A percentile compares a stretch with the other conserved stretches of the same genome.
phyloP scores from a whole-genome alignment of 2,113 vertebrate species.

The Antechinus stuartii region DNA sequence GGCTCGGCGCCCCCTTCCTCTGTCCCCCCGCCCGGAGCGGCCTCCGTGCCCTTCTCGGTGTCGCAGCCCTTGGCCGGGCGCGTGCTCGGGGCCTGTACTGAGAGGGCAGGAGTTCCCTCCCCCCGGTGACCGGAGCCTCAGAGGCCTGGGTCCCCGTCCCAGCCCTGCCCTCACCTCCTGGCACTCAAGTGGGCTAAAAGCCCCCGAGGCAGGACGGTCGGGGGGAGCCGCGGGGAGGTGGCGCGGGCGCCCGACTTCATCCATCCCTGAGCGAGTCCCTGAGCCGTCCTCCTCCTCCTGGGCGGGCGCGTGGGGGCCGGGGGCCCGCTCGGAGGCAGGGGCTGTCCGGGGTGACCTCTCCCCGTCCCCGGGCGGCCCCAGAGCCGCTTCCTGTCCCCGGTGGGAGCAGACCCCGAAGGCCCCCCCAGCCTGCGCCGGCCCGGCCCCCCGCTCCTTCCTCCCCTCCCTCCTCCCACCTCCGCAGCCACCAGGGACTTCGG shows the following conservation, averaged over 20 bases:
- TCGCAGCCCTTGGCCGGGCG: no score
- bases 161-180: not conserved
- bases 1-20: no score
- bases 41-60: no score
- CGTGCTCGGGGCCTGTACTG: not conserved
- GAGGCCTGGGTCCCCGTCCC: not conserved
- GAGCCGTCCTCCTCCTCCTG: not conserved
- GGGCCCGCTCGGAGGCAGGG: not conserved
- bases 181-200: not conserved
- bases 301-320: not conserved
- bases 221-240: no score
- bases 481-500: constrained; percentile 45
- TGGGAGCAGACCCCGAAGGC: not conserved
- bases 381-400: constrained; percentile 4
- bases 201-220: not conserved
- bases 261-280: not conserved
- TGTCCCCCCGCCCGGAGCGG: no score
- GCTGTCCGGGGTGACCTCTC: constrained; percentile 6
- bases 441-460: constrained; percentile 47
- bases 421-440: constrained; percentile 13
- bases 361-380: not conserved
- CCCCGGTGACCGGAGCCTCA: not conserved
- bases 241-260: not conserved
- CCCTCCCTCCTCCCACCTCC: not conserved
- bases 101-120: not conserved